phyloP scores from a whole-genome alignment of 1,140 invertebrate species.

The Anoplophora glabripennis region DNA sequence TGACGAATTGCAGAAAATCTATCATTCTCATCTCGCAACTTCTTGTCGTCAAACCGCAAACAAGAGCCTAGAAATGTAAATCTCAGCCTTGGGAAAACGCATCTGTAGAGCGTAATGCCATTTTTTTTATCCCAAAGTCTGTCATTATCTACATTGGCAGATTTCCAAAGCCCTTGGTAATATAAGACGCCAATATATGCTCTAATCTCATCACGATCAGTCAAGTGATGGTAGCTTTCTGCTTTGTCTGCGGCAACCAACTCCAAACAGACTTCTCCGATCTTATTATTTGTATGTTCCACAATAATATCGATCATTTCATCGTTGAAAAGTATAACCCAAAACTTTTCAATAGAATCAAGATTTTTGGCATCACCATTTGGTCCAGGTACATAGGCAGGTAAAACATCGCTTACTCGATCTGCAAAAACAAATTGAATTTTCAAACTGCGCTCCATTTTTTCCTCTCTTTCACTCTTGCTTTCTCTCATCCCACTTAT shows the following conservation, averaged over 20 bases:
- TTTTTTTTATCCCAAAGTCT: neutral
- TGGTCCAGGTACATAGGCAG: constrained; percentile 1
- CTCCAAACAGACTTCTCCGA: neutral
- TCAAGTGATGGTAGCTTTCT: neutral
- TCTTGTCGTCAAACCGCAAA: neutral
- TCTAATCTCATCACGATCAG: neutral
- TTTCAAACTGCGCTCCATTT: neutral
- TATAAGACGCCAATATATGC: neutral
- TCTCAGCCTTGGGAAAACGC: constrained; percentile 2
- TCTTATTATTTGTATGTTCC: neutral
- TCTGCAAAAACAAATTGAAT: constrained; percentile 1
- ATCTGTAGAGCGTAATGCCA: neutral
- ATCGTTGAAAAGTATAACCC: neutral
- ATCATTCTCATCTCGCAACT: neutral
- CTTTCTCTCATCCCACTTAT: neutral
- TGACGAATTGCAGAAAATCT: neutral
- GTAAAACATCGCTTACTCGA: constrained; percentile 8
- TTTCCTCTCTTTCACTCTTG: too few species aligned
- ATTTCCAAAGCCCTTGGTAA: neutral
- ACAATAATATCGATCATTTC: neutral
- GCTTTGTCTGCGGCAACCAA: neutral
- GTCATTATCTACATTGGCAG: neutral
- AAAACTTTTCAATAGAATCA: neutral
- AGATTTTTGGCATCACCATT: neutral
- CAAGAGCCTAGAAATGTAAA: neutral